Evolutionary conservation across 2,888 invertebrate genomes (phyloP), one percentile per base, ranked within the genome.

Genomic region (Anoplius nigerrimus): DNA sequence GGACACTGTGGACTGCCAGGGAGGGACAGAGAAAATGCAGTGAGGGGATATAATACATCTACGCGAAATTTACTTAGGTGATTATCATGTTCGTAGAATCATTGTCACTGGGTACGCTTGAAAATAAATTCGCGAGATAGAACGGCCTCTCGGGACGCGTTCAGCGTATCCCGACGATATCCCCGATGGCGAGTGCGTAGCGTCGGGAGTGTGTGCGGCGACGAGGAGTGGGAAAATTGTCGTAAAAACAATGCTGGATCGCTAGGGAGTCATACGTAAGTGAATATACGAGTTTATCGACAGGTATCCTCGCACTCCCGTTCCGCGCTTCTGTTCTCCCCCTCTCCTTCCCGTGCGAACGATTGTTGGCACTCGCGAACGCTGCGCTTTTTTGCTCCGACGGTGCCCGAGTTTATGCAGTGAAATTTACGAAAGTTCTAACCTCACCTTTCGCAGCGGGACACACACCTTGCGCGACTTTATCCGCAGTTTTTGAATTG

Each of bases 171-270:
- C 60, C 51, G 27, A 43, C 11, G 11, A 60, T 27, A 34, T 60
- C 62, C 56, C 66, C 60, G 68, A 78, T 78, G 78, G 78, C 66
- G 69, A 78, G 69, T 71, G 74, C 66, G 71, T 72, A 71, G 76
- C 74, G 71, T 78, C 69, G 69, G 78, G 67, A 72, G 18, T 48
- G 34, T 34, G 71, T 68, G 71, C 67, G 63, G 64, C 66, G 67
- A 65, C 63, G 34, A 24, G 60, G 69, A 78, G 78, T 78, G 78
- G 78, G 76, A 76, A 74, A 69, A 48, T 64, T 27, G 62, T 74
- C 67, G 74, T 72, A 78, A 78, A 78, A 78, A 78, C 78, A 78
- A 78, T 76, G 72, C 74, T 72, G 74, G 72, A 76, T 76, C 68
- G 78, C 64, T 74, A 64, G 62, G 57, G 62, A 67, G 65, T 65